Percentiles rank a stretch among this genome's conserved stretches.
phyloP scores from a whole-genome alignment of 2,113 vertebrate genomes.

The Dasypus novemcinctus region DNA sequence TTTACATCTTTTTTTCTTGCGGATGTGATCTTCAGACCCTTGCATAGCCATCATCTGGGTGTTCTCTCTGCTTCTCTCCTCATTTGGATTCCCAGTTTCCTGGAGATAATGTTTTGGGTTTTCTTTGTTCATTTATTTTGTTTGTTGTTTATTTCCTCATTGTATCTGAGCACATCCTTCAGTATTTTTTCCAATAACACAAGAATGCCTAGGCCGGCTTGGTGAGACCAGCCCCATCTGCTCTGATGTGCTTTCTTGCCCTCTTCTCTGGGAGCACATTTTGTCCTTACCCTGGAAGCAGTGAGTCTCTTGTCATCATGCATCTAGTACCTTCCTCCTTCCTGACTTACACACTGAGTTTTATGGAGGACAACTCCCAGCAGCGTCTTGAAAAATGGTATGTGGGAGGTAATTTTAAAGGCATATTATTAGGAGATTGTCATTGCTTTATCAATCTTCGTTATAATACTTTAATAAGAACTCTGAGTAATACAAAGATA shows the following conservation, averaged over 20 bases:
- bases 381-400: constrained; percentile 18
- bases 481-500: not conserved
- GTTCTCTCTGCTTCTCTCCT: not conserved
- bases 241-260: too few relatives aligned
- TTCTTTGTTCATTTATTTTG: not conserved
- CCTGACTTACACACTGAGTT: not conserved
- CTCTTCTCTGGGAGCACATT: not conserved
- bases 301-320: not conserved
- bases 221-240: not conserved
- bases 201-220: not conserved
- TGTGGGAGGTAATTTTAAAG: not conserved
- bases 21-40: not conserved
- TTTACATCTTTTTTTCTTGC: not conserved
- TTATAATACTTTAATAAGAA: not conserved
- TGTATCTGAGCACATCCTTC: not conserved
- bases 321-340: not conserved
- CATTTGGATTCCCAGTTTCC: not conserved
- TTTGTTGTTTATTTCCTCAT: not conserved
- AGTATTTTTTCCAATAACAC: not conserved
- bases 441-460: not conserved
- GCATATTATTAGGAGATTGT: not conserved
- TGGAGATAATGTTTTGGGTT: not conserved
- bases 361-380: not conserved
- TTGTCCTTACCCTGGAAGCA: not conserved
- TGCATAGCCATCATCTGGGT: not conserved